These are phyloP conservation scores for Nycticryphes semicollaris DNA, from an alignment of 2,113 vertebrate species.

Conservation along the genomic window DNA sequence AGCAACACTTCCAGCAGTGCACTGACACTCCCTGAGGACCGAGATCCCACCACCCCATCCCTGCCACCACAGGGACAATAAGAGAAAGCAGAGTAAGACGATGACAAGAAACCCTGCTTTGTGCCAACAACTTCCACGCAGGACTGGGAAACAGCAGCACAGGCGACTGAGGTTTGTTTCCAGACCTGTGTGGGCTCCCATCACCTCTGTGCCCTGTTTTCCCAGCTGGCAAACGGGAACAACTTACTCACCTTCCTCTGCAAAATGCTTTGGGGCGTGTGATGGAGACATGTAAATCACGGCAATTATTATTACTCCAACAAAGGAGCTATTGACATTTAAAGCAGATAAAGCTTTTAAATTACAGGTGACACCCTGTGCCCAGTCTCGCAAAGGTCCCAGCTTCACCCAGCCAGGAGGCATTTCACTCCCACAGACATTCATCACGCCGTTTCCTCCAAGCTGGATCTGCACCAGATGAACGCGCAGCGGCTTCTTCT, in stretches of 20 bases:
- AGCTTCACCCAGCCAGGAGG: neutral
- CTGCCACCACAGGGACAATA: neutral
- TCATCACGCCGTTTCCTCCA: neutral
- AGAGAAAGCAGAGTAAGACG: neutral
- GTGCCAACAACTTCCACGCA: neutral
- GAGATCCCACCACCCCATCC: neutral
- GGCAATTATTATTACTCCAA: constrained; percentile 18
- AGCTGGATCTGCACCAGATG: neutral
- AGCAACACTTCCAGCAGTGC: neutral
- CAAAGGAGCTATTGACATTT: constrained; percentile 41
- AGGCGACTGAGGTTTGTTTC: neutral
- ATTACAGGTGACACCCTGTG: constrained; percentile 19
- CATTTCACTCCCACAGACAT: constrained; percentile 1
- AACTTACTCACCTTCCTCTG: constrained; percentile 9
- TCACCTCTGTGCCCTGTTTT: neutral
- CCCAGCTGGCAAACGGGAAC: neutral
- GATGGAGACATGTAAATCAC: constrained; percentile 18
- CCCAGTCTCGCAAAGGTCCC: neutral
- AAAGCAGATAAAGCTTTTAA: constrained; percentile 21
- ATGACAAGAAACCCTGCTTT: neutral
- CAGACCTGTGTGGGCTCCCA: neutral
- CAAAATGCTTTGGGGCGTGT: neutral
- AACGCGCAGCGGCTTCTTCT: accelerated
- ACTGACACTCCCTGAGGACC: neutral
- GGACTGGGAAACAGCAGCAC: neutral